phyloP scores from a whole-genome alignment of 2,113 vertebrate species.

The Amazona guildingii region DNA sequence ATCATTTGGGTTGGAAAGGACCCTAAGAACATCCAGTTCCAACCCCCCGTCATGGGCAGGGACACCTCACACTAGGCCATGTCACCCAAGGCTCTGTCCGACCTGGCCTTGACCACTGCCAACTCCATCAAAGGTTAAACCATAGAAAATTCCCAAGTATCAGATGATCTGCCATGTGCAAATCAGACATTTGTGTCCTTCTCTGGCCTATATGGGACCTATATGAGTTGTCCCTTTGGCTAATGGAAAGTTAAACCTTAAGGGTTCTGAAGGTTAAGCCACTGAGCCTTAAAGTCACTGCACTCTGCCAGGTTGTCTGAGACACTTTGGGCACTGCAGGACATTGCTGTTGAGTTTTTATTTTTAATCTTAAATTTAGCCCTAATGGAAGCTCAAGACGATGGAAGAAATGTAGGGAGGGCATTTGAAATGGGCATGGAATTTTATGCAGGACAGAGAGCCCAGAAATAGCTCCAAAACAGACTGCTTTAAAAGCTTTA shows the following conservation, averaged over 20 bases:
- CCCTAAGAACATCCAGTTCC: not conserved
- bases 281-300: not conserved
- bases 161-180: not conserved
- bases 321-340: not conserved
- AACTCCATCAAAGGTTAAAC: not conserved
- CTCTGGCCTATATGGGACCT: not conserved
- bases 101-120: not conserved
- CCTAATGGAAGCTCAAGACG: not conserved
- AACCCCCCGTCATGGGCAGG: not conserved
- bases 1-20: not conserved
- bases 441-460: conserved; percentile 20
- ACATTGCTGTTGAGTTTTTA: not conserved
- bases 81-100: not conserved
- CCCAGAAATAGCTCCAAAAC: conserved; percentile 58
- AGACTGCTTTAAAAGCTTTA: not conserved
- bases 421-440: conserved; percentile 44
- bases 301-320: conserved; percentile 1
- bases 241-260: conserved; percentile 29
- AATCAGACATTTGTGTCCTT: not conserved
- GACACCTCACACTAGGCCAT: not conserved
- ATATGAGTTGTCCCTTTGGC: not conserved
- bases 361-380: conserved; percentile 25
- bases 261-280: not conserved
- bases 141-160: not conserved
- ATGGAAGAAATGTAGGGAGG: conserved; percentile 52